These are phyloP conservation scores for Loripinus fragilis DNA, from an alignment of 2,888 invertebrate species.

Conservation along the genomic window DNA sequence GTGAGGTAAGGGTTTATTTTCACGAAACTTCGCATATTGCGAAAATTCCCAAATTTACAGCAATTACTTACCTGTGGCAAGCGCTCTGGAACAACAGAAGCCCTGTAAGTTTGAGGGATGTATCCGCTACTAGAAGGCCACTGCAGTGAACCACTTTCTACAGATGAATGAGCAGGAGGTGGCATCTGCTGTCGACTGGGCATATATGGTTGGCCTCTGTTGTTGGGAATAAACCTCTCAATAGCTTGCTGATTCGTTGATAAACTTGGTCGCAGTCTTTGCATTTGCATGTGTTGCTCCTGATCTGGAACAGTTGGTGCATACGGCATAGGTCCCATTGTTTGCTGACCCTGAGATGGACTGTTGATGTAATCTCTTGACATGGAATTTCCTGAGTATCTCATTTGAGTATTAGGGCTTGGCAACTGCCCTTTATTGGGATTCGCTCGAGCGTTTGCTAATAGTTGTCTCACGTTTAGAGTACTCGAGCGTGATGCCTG, in stretches of 20 bases:
- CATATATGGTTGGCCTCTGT: neutral
- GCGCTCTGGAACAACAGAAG: neutral
- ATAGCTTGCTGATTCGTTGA: neutral
- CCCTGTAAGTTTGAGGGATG: neutral
- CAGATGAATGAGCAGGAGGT: neutral
- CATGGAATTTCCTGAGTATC: neutral
- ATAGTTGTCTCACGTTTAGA: neutral
- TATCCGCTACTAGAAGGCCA: neutral
- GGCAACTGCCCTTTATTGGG: neutral
- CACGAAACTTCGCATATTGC: too few relatives aligned
- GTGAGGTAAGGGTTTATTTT: too few relatives aligned
- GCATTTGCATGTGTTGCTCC: neutral
- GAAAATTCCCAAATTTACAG: too few relatives aligned
- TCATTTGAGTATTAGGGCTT: neutral
- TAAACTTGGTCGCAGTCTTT: neutral
- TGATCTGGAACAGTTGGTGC: neutral
- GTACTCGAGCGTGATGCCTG: neutral
- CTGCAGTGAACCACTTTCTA: neutral
- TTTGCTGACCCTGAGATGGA: neutral
- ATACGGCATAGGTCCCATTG: neutral
- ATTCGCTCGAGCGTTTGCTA: neutral
- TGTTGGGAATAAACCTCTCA: neutral
- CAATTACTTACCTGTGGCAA: neutral
- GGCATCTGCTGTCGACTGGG: neutral
- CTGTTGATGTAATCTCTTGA: neutral